phyloP scores from a whole-genome alignment of 2,113 vertebrate species.

The Anolis carolinensis region DNA sequence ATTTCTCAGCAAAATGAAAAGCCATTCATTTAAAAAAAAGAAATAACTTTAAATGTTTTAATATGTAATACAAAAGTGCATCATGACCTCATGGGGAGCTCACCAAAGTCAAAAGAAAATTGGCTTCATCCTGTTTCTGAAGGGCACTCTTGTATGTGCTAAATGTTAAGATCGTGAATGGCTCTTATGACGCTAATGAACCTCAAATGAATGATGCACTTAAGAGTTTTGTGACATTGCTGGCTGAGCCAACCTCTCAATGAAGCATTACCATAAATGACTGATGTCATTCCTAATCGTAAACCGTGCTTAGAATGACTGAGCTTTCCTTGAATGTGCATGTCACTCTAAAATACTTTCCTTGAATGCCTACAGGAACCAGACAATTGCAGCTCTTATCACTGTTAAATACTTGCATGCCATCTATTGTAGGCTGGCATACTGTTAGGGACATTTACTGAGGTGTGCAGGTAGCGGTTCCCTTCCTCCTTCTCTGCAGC shows the following conservation, averaged over 20 bases:
- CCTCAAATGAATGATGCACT: slow-evolving; percentile 20
- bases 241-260: slow-evolving; percentile 40
- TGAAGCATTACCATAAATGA: slow-evolving; percentile 54
- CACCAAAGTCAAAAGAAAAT: slow-evolving; percentile 18
- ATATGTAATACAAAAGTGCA: background rate
- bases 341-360: slow-evolving; percentile 57
- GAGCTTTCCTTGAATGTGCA: slow-evolving; percentile 61
- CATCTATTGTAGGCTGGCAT: no score
- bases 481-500: no score
- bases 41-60: background rate
- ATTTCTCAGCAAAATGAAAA: no score
- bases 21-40: background rate
- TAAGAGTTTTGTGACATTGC: slow-evolving; percentile 11
- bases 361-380: slow-evolving; percentile 50
- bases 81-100: background rate
- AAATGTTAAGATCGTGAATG: slow-evolving; percentile 14
- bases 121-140: background rate
- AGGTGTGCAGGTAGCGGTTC: no score
- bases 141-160: background rate
- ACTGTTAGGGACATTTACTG: no score
- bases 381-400: background rate
- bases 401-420: background rate
- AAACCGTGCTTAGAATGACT: slow-evolving; percentile 63
- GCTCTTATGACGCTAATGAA: slow-evolving; percentile 20
- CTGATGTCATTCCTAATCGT: background rate